Base-by-base conservation (phyloP, 2,888 invertebrate genomes). In the Gasteruption jaculator region DNA sequence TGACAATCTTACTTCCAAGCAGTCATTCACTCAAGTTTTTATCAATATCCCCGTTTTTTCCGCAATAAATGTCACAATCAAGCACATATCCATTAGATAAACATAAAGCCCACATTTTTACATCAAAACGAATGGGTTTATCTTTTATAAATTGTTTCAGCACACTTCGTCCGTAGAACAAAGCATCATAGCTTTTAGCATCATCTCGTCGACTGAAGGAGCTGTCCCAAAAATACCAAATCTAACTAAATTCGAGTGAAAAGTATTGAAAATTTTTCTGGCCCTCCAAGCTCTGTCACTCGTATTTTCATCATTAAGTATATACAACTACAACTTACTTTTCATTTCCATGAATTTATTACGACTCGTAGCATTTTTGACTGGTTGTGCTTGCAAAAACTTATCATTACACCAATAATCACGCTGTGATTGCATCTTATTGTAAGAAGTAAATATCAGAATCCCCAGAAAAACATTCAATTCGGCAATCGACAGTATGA, bases 191-290 rank as follows among this genome's bases (percentile, higher is more conserved):
- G n/a, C n/a, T n/a, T 29, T 38, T n/a, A 29, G 11, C 29, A 38
- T 38, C 38, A 38, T 38, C n/a, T 38, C 29, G n/a, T 38, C 38
- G 7, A 29, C 10, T 5, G 38, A 36, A n/a, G n/a, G n/a, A 24
- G 24, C 24, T 24, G 24, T 24, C n/a, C n/a, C n/a, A n/a, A 24
- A 24, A n/a, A 24, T 24, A 24, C 24, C 24, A n/a, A 24, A 24
- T n/a, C 24, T 24, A 24, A 24, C 24, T 24, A 24, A 24, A 24
- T 24, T 24, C 7, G 24, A 24, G n/a, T n/a, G 24, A 24, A 24
- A 24, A 7, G n/a, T n/a, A 24, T 24, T 24, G 7, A 24, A 24
- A 24, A 24, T 7, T 24, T 24, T 24, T n/a, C 24, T 7, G 24
- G n/a, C 24, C n/a, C 24, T 24, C 24, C 24, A 8, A 24, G 8